phyloP scores from a whole-genome alignment of 2,113 vertebrate species.

The Orycteropus afer region DNA sequence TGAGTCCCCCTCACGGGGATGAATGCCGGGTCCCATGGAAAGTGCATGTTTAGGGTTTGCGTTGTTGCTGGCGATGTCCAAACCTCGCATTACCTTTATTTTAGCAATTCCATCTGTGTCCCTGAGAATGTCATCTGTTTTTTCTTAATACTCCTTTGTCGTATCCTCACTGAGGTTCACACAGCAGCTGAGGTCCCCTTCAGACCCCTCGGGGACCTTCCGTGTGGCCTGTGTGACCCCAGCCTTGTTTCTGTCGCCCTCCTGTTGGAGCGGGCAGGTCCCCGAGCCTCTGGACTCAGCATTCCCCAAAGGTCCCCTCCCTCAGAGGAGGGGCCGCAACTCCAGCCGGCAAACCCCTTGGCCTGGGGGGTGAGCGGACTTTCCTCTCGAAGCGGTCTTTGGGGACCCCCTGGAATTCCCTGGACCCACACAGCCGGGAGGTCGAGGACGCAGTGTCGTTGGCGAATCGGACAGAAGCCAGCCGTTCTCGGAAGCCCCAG shows the following conservation, averaged over 20 bases:
- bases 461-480: not conserved
- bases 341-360: not conserved
- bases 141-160: no score
- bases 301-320: fast-evolving
- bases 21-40: no score
- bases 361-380: not conserved
- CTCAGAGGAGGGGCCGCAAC: fast-evolving
- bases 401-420: not conserved
- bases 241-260: not conserved
- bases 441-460: not conserved
- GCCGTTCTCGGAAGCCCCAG: no score
- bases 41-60: no score
- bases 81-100: no score
- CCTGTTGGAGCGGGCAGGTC: not conserved
- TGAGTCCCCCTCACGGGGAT: no score
- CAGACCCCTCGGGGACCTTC: not conserved
- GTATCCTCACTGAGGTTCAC: no score
- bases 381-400: not conserved
- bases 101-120: no score
- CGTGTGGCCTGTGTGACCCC: not conserved
- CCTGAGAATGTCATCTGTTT: no score
- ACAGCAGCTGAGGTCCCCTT: no score
- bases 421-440: not conserved
- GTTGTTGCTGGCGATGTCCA: no score
- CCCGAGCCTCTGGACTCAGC: fast-evolving